Base-by-base conservation (phyloP, 2,113 vertebrate genomes). In the Connochaetes taurinus region DNA sequence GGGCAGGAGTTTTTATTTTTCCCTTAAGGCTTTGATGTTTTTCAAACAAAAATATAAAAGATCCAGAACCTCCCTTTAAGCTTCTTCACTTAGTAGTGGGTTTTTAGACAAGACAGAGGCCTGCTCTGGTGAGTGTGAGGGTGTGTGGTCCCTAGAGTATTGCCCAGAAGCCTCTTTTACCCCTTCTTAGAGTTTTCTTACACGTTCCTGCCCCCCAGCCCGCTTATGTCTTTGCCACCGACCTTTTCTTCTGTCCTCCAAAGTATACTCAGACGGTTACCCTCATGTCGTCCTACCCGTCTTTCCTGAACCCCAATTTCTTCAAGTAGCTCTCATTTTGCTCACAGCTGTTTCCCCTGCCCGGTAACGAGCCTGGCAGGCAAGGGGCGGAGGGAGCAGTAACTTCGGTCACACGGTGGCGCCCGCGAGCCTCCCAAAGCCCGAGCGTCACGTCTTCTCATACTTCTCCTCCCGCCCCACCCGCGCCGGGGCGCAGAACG, bases 341-440 rank as follows among this genome's bases (percentile, higher is more conserved):
- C 82, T 64, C 47, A 21, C 88, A 29, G 64, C 27, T 45, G 31
- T 53, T 78, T 81, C 9, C 16, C 40, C 45, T 15, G 76, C 83
- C 9, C 7, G 23, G 82, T 62, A 23, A 89, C 16, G 7, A 86
- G 58, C 13, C 31, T 3, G 31, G 13, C 33, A 40, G 15, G 84
- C 43, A 62, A 45, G 33, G 21, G 64, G 33, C 43, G 10, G 62
- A n/a, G 21, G 40, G 45, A 87, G 43, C 43, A 71, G 67, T 71
- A 2, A 2, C 36, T 90, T 76, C 14, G 13, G 78, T 86, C 98
- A 94, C 98, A 97, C 25, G 96, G 96, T 96, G 98, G 98, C 94
- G 98, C 96, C 62, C 97, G 86, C 83, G 95, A 86, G 95, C 95
- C 97, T 98, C 91, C 13, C 47, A 91, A 29, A 58, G 92, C 36